Conservation (phyloP, 2,797 vertebrate species). For the Emydoidea blandingii region DNA sequence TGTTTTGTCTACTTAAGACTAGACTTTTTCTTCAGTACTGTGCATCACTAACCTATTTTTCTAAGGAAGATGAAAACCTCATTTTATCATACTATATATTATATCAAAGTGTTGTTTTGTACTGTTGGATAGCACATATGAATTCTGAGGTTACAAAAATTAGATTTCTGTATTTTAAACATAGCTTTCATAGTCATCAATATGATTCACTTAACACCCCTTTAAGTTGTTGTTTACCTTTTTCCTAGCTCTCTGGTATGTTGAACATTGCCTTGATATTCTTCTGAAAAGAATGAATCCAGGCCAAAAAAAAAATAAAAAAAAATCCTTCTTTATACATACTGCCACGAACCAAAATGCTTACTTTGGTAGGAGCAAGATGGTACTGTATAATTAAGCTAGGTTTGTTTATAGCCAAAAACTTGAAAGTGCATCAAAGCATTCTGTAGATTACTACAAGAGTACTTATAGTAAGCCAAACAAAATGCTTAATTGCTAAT, state of each 20-base stretch:
- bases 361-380: not conserved
- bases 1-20: not conserved
- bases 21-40: not conserved
- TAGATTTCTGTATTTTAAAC: slow-evolving; percentile 27
- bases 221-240: not conserved
- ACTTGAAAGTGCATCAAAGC: too few species aligned
- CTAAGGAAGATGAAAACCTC: too few species aligned
- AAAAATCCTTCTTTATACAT: too few species aligned
- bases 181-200: slow-evolving; percentile 21
- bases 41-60: fast-evolving
- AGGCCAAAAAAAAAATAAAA: too few species aligned
- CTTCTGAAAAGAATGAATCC: not conserved
- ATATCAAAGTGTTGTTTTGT: not conserved
- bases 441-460: too few species aligned
- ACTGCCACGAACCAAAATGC: not conserved
- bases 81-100: too few species aligned
- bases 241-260: slow-evolving; percentile 1
- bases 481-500: too few species aligned
- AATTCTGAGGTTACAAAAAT: not conserved
- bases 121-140: not conserved
- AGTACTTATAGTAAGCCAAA: too few species aligned
- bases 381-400: too few species aligned
- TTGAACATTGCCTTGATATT: not conserved
- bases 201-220: not conserved
- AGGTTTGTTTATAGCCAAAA: too few species aligned